These are phyloP conservation scores for Entomyzon cyanotis DNA, from an alignment of 2,113 vertebrate genomes.

Conservation along the genomic window DNA sequence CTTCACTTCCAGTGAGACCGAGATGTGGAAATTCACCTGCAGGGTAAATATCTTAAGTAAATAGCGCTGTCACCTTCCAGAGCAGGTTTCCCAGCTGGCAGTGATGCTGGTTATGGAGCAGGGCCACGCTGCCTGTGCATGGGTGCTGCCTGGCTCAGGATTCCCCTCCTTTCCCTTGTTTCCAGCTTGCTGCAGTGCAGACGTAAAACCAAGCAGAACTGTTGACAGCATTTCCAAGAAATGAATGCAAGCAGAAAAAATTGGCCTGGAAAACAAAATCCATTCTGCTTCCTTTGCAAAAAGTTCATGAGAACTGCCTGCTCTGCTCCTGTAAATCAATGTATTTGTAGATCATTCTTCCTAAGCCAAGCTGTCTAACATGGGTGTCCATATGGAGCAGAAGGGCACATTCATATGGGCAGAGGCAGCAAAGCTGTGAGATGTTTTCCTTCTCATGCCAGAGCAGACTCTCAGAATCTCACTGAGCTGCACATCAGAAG, in stretches of 20 bases:
- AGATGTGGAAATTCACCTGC: neutral
- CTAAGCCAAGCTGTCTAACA: neutral
- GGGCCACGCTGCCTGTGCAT: rapidly evolving
- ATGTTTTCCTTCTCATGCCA: rapidly evolving
- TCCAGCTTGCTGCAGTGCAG: rapidly evolving
- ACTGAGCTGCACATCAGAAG: neutral
- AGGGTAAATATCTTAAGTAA: neutral
- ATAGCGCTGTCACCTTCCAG: neutral
- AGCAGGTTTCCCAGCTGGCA: neutral
- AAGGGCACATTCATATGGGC: neutral
- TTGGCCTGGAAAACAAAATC: neutral
- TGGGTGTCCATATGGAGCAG: rapidly evolving
- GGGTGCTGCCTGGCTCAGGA: neutral
- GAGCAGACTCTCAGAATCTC: neutral
- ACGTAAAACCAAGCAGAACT: neutral
- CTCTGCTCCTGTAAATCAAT: neutral
- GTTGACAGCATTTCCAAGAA: neutral
- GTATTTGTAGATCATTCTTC: too few species aligned
- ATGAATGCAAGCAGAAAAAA: neutral
- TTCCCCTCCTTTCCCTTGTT: neutral
- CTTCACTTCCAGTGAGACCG: neutral
- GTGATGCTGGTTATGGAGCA: neutral
- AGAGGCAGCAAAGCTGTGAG: neutral
- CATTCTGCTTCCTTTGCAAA: neutral
- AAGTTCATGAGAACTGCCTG: neutral